These are phyloP conservation scores for Drosophila biarmipes DNA, from an alignment of 1,140 invertebrate genomes.

Conservation along the genomic window DNA sequence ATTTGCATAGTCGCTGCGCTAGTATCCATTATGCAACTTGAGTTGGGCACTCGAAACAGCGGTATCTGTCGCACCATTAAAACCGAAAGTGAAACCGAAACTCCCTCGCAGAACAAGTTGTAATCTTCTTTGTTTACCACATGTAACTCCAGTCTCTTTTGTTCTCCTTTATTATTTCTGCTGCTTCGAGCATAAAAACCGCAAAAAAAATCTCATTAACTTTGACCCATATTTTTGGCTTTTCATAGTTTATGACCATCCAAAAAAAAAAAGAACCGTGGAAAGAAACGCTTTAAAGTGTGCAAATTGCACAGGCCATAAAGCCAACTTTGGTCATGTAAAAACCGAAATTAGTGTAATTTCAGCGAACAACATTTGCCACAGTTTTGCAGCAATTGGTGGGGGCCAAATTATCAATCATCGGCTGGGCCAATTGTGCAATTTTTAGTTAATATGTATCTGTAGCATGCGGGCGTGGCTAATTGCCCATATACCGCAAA, in stretches of 20 bases:
- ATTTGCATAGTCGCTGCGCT: slow-evolving; percentile 49
- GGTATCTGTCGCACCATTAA: slow-evolving; percentile 45
- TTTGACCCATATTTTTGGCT: slow-evolving; percentile 59
- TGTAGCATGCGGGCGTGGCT: slow-evolving; percentile 41
- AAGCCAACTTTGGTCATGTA: slow-evolving; percentile 7
- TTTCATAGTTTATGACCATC: slow-evolving; percentile 33
- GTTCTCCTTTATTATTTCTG: slow-evolving; percentile 33
- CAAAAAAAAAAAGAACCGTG: slow-evolving; percentile 17
- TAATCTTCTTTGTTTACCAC: slow-evolving; percentile 22
- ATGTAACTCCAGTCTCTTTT: slow-evolving; percentile 37
- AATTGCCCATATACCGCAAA: slow-evolving; percentile 32
- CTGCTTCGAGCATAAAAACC: slow-evolving; percentile 36
- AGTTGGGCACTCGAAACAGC: slow-evolving; percentile 42
- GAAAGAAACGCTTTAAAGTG: slow-evolving; percentile 16
- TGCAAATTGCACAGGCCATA: slow-evolving; percentile 23
- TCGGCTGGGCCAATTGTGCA: slow-evolving; percentile 7
- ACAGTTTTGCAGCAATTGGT: slow-evolving; percentile 25
- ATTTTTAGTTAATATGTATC: slow-evolving; percentile 44
- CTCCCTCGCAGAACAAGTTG: slow-evolving; percentile 32
- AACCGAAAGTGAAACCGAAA: slow-evolving; percentile 36
- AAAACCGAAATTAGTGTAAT: slow-evolving; percentile 36
- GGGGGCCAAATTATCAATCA: slow-evolving; percentile 37
- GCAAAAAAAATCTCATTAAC: slow-evolving; percentile 55
- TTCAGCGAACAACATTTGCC: slow-evolving; percentile 19
- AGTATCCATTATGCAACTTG: slow-evolving; percentile 54